Percentiles rank a stretch among this genome's conserved stretches.
These are phyloP conservation scores for Chauna torquata DNA, from an alignment of 2,113 vertebrate genomes.

Conservation along the genomic window DNA sequence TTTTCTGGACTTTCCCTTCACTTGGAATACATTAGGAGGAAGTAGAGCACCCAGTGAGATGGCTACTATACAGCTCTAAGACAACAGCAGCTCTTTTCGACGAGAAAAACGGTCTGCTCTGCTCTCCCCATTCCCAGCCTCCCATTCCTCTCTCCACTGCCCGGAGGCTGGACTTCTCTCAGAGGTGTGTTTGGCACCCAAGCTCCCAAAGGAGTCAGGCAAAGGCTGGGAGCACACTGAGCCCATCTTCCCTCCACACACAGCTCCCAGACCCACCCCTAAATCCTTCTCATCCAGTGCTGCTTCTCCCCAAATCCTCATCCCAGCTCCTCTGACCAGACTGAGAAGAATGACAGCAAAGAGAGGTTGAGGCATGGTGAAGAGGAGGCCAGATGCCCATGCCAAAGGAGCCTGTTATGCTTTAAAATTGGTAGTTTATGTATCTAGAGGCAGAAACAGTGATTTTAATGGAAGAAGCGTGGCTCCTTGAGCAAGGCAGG, in stretches of 20 bases:
- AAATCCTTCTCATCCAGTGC: not conserved
- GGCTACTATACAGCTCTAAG: not conserved
- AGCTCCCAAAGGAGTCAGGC: not conserved
- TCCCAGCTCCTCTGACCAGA: not conserved
- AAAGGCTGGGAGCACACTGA: not conserved
- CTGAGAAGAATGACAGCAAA: not conserved
- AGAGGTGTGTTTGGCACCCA: not conserved
- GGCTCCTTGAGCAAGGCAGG: not conserved
- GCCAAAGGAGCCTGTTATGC: not conserved
- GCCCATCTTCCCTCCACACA: not conserved
- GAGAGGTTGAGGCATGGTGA: fast-evolving
- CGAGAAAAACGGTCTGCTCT: not conserved
- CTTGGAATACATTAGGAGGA: constrained; percentile 43
- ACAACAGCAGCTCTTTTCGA: not conserved
- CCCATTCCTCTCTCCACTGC: not conserved
- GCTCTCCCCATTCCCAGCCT: not conserved
- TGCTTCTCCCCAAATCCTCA: not conserved
- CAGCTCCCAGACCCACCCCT: not conserved
- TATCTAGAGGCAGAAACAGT: not conserved
- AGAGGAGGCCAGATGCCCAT: not conserved
- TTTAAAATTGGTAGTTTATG: not conserved
- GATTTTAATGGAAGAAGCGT: not conserved
- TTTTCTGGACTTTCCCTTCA: constrained; percentile 52
- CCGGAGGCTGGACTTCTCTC: not conserved
- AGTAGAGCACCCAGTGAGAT: not conserved